These are phyloP conservation scores for Pantherophis guttatus DNA, from an alignment of 2,113 vertebrate species.

Conservation along the genomic window DNA sequence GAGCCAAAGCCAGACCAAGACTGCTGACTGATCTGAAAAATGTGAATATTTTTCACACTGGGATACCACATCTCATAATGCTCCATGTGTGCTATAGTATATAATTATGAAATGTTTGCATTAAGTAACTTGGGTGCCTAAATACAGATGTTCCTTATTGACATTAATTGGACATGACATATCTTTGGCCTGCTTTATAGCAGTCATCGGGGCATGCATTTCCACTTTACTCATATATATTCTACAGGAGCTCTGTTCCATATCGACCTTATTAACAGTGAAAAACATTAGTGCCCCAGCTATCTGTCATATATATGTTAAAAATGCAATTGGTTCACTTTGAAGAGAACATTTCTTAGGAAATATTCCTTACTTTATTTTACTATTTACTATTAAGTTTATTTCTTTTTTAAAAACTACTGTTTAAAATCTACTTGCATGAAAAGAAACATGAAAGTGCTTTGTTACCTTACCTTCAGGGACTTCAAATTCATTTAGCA, in stretches of 20 bases:
- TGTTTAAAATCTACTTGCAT: background rate
- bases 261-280: constrained; percentile 63
- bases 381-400: background rate
- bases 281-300: constrained; percentile 58
- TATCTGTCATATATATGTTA: constrained; percentile 65
- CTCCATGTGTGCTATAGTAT: constrained; percentile 70
- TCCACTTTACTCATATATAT: constrained; percentile 62
- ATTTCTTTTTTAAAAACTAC: constrained; percentile 5
- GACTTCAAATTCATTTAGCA: background rate
- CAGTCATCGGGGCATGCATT: constrained; percentile 67
- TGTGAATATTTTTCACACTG: constrained; percentile 77
- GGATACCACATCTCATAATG: constrained; percentile 77
- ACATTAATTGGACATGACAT: constrained; percentile 80
- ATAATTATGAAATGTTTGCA: constrained; percentile 80
- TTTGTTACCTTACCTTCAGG: background rate
- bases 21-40: constrained; percentile 80
- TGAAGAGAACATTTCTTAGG: constrained; percentile 43
- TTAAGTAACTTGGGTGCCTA: constrained; percentile 76
- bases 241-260: constrained; percentile 74
- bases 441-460: background rate
- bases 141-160: constrained; percentile 82
- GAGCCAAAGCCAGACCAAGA: constrained; percentile 72
- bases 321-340: constrained; percentile 60
- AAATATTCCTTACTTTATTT: constrained; percentile 49
- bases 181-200: constrained; percentile 78